Base-by-base conservation (phyloP, 2,113 vertebrate genomes). In the Ochotona princeps region DNA sequence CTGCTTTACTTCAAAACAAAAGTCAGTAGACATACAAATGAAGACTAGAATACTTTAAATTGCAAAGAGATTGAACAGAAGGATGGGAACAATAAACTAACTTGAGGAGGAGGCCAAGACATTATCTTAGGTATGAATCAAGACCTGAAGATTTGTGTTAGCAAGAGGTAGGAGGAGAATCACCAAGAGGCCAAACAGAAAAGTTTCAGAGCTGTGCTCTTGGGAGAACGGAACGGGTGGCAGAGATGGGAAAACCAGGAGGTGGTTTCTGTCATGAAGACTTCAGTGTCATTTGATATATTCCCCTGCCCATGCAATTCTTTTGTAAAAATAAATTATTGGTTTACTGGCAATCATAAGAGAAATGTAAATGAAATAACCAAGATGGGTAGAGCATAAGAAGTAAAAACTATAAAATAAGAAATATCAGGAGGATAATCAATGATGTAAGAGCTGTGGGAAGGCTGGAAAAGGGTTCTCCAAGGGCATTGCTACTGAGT, bases 11-110 rank as follows among this genome's bases (percentile, higher is more conserved):
- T 44, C 17, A 25, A 51, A 83, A 76, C 28, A 54, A 63, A 79
- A 35, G 9, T 73, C 18, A 18, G 28, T 26, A 18, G 61, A 83
- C 88, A 93, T 35, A 74, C 38, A 89, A 82, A 72, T 89, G 63
- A 72, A 94, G 30, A 92, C 13, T 35, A 65, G 57, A 83, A 5
- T 66, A 83, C 32, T 88, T 94, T 74, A 78, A 84, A n/a, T 69
- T 35, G 20, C 18, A 88, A 75, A 79, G 49, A 23, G 70, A 65
- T 17, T 65, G 60, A 83, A 85, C 28, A 89, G 54, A 76, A 75
- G 8, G 73, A 47, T 72, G 38, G 23, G 23, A 70, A 92, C 11
- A 91, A 57, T 72, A 17, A 74, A 60, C 21, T 70, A 76, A 78
- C 65, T 85, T 69, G 61, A 30, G 21, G 54, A 81, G 69, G 75